phyloP scores from a whole-genome alignment of 2,888 invertebrate genomes.

The Andrena hattorfiana region DNA sequence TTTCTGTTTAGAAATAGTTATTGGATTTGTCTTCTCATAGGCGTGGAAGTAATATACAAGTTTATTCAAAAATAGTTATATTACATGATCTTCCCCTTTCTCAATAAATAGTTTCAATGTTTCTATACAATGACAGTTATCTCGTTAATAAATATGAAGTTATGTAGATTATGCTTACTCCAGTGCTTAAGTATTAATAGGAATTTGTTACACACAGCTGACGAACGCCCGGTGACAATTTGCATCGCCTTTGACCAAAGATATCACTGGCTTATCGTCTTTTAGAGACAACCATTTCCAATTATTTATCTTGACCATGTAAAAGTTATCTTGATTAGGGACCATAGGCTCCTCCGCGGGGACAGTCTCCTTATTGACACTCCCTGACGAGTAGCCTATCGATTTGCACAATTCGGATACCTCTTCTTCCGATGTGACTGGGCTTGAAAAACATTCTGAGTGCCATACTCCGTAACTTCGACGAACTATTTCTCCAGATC shows the following conservation, averaged over 20 bases:
- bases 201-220: slow-evolving; percentile 49
- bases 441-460: slow-evolving; percentile 88
- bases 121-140: not conserved
- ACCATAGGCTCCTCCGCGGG: slow-evolving; percentile 58
- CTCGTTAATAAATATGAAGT: slow-evolving; percentile 19
- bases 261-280: slow-evolving; percentile 70
- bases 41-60: not conserved
- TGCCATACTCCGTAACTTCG: slow-evolving; percentile 90
- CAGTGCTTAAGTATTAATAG: not conserved
- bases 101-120: slow-evolving; percentile 8
- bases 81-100: not conserved
- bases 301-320: slow-evolving; percentile 74
- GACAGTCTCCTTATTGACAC: slow-evolving; percentile 31
- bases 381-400: slow-evolving; percentile 87
- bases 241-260: slow-evolving; percentile 61
- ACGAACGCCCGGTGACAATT: slow-evolving; percentile 77
- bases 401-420: slow-evolving; percentile 88
- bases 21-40: not conserved
- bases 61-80: not conserved
- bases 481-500: slow-evolving; percentile 89
- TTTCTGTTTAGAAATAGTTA: not conserved
- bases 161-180: not conserved
- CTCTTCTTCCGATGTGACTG: slow-evolving; percentile 76
- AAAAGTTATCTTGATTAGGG: slow-evolving; percentile 71
- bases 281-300: slow-evolving; percentile 72